Percentiles rank a stretch among this genome's conserved stretches.
These are phyloP conservation scores for Eretmochelys imbricata DNA, from an alignment of 2,113 vertebrate species.

Conservation along the genomic window DNA sequence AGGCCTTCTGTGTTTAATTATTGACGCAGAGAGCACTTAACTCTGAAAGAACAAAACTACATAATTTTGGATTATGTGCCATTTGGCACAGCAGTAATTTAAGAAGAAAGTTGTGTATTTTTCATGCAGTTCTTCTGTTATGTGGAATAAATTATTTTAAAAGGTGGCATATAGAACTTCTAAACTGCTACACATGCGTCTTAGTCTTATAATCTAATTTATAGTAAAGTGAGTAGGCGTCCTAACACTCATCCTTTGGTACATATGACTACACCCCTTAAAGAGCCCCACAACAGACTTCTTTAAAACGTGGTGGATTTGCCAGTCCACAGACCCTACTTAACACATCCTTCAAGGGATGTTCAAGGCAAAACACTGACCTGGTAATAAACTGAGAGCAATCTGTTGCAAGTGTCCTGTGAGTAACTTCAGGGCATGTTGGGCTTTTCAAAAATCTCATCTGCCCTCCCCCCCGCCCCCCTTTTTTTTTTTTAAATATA, in stretches of 20 bases:
- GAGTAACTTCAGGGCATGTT: neutral
- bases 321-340: neutral
- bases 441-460: no score
- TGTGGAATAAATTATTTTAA: accelerated
- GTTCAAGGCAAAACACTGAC: neutral
- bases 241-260: accelerated
- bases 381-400: neutral
- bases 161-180: neutral
- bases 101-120: neutral
- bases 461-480: no score
- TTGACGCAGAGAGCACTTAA: neutral
- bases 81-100: neutral
- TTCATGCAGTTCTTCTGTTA: neutral
- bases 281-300: neutral
- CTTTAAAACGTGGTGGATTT: neutral
- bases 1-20: neutral
- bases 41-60: neutral
- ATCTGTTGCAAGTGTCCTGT: neutral
- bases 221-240: neutral
- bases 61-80: neutral
- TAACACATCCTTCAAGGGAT: neutral
- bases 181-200: neutral
- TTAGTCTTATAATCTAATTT: neutral
- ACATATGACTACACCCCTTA: neutral
- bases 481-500: no score